Base-by-base conservation (phyloP, 2,797 vertebrate genomes). In the Geotrypetes seraphini region DNA sequence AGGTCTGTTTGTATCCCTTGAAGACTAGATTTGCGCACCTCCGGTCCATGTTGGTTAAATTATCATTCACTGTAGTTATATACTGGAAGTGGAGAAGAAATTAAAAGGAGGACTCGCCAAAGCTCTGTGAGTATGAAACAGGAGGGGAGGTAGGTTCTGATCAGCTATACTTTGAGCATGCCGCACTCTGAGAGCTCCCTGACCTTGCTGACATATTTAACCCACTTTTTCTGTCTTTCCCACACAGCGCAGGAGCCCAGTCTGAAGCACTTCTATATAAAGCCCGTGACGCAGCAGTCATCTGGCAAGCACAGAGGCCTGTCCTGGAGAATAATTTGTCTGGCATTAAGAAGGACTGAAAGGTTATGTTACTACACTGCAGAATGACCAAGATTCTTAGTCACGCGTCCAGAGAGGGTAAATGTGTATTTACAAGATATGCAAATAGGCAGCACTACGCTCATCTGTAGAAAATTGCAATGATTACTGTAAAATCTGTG, bases 371-470 rank as follows among this genome's bases (percentile, higher is more conserved):
- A 19, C 64, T 53, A 61, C 63, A 46, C 55, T 51, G 36, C 39
- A 47, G 48, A 37, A 19, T 58, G 52, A 70, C 67, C 55, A 64
- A 45, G 10, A n/a, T 3, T 57, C 7, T 79, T 73, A 79, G 60
- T 78, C 77, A 77, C 66, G 50, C 27, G 68, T 66, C 65, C 71
- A 59, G 61, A 39, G 48, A 61, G 65, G 60, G 66, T 51, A 61
- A 49, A 64, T 5, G 31, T 47, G 60, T 68, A 53, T 74, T 79
- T 66, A 68, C 59, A 74, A 53, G 55, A 33, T 45, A 33, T 56
- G 43, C 69, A n/a, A n/a, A n/a, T n/a, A n/a, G n/a, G n/a, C n/a
- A n/a, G n/a, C n/a, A n/a, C n/a, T n/a, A n/a, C n/a, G n/a, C n/a
- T n/a, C n/a, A n/a, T n/a, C n/a, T n/a, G n/a, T n/a, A n/a, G n/a